These are phyloP conservation scores for Coranthus polyacanthus DNA, from an alignment of 2,797 vertebrate genomes.

Conservation along the genomic window DNA sequence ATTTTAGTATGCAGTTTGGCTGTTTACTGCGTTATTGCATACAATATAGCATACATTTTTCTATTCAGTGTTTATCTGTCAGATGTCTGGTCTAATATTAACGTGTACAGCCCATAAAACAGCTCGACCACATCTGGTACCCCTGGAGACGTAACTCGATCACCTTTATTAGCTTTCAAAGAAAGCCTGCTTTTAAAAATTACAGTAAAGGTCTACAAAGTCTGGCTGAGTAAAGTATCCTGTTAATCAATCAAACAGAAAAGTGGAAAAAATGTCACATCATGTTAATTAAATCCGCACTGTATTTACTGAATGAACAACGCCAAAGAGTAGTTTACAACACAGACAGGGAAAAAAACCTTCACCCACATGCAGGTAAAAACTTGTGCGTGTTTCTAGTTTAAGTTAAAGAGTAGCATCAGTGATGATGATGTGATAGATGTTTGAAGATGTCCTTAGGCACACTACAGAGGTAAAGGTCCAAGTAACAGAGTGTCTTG, in stretches of 20 bases:
- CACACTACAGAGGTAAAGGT: constrained; percentile 54
- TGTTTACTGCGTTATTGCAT: too few species aligned
- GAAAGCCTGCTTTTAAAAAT: too few species aligned
- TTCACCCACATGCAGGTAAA: constrained; percentile 33
- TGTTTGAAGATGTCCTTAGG: constrained; percentile 47
- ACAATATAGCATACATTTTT: too few species aligned
- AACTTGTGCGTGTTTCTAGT: constrained; percentile 67
- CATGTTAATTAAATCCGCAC: constrained; percentile 25
- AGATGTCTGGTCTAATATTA: too few species aligned
- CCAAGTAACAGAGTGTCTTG: constrained; percentile 43
- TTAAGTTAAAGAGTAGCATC: constrained; percentile 40
- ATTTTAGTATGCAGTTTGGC: too few species aligned
- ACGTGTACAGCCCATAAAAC: too few species aligned
- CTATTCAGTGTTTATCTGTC: too few species aligned
- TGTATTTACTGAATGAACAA: constrained; percentile 48
- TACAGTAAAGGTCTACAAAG: too few species aligned
- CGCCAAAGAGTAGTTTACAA: constrained; percentile 17
- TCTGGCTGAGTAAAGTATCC: background rate
- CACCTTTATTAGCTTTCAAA: too few species aligned
- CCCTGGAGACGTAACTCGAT: too few species aligned
- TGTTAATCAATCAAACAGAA: background rate
- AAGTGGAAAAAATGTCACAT: background rate
- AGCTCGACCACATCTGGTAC: too few species aligned
- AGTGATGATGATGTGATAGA: constrained; percentile 15
- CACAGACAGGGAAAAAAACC: constrained; percentile 5